phyloP scores from a whole-genome alignment of 1,140 invertebrate species.

The Lepidotrigona ventralis region DNA sequence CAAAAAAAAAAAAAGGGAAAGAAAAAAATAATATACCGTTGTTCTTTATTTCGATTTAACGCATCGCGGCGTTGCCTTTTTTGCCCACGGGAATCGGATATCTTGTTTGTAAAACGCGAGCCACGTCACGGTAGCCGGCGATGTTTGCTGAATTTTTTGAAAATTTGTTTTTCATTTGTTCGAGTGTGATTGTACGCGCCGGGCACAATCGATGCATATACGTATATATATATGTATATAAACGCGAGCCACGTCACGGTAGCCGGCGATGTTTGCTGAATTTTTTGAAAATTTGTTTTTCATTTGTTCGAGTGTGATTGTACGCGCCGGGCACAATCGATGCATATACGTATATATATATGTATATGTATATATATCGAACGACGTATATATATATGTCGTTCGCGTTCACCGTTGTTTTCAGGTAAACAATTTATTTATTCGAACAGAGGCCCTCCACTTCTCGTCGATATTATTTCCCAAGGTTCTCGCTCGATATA shows the following conservation, averaged over 20 bases:
- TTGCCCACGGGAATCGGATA: background rate
- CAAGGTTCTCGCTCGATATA: background rate
- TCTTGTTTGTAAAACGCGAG: slow-evolving; percentile 8
- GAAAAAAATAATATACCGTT: background rate
- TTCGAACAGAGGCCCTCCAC: background rate
- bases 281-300: slow-evolving; percentile 41
- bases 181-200: background rate
- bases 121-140: background rate
- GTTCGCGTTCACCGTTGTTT: too few relatives aligned
- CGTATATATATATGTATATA: too few relatives aligned
- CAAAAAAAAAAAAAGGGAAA: background rate
- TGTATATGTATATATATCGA: too few relatives aligned
- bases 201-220: background rate
- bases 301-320: slow-evolving; percentile 20
- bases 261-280: slow-evolving; percentile 10
- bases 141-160: slow-evolving; percentile 31
- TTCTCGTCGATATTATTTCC: background rate
- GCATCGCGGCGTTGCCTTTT: background rate
- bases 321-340: background rate
- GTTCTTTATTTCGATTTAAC: background rate
- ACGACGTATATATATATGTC: background rate
- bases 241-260: background rate
- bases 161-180: slow-evolving; percentile 41
- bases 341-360: too few relatives aligned
- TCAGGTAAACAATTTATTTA: slow-evolving; percentile 27